phyloP scores from a whole-genome alignment of 2,888 invertebrate species.

The Tiliacea citrago region DNA sequence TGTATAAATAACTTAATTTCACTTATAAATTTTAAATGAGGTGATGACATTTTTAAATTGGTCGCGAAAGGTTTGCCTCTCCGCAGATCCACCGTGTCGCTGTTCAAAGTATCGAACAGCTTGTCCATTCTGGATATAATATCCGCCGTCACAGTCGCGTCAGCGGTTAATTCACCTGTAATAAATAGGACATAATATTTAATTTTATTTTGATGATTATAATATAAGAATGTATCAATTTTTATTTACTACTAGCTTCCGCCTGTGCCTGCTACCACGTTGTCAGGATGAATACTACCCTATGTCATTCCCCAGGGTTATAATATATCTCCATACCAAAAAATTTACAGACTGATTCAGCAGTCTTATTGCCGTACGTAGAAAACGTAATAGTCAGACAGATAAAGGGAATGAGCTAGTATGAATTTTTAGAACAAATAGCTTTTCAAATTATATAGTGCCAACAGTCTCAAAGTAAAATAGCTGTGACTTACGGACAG shows the following conservation, averaged over 20 bases:
- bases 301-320: no score
- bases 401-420: no score
- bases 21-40: background rate
- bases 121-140: slow-evolving; percentile 3
- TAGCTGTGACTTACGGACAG: no score
- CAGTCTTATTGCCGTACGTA: no score
- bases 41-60: background rate
- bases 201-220: background rate
- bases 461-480: no score
- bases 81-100: slow-evolving; percentile 3
- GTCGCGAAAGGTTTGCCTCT: slow-evolving; percentile 12
- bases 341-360: no score
- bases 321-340: no score
- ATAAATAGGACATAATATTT: background rate
- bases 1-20: background rate
- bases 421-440: no score
- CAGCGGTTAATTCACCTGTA: background rate
- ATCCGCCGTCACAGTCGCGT: background rate
- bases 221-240: background rate
- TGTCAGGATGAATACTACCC: background rate
- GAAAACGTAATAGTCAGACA: no score
- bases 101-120: slow-evolving; percentile 1
- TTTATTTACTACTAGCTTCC: background rate
- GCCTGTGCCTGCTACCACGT: background rate
- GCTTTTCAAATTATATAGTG: no score